Evolutionary conservation across 2,888 invertebrate genomes (phyloP).

Genomic region (Lasiommata megera): DNA sequence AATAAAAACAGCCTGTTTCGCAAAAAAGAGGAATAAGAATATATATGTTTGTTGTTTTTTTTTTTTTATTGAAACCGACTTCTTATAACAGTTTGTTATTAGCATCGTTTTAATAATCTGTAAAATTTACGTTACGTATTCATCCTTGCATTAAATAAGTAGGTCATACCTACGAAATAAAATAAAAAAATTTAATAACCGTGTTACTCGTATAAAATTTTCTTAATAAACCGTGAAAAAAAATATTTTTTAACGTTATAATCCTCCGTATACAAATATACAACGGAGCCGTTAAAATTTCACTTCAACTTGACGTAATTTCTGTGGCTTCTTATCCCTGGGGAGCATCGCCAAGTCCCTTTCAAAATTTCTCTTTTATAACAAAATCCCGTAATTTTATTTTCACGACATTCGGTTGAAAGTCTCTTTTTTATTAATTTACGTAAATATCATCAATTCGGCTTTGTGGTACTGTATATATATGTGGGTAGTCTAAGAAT

Average conservation of each 20-base stretch:
- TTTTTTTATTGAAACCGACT: no score
- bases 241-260: slow-evolving; percentile 7
- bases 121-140: not conserved
- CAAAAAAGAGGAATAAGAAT: no score
- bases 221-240: not conserved
- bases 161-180: not conserved
- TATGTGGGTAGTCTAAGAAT: no score
- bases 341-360: slow-evolving; percentile 23
- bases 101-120: no score
- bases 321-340: slow-evolving; percentile 35
- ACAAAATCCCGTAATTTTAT: slow-evolving; percentile 13
- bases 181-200: not conserved
- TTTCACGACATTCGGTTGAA: slow-evolving; percentile 3
- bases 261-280: slow-evolving; percentile 34
- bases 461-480: no score
- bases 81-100: no score
- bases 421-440: not conserved
- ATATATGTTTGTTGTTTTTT: no score
- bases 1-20: no score
- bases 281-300: slow-evolving; percentile 35
- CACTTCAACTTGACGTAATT: slow-evolving; percentile 36
- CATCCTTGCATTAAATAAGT: not conserved
- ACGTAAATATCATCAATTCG: not conserved
- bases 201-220: not conserved
- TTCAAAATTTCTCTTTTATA: slow-evolving; percentile 10